Base-by-base conservation (phyloP, 2,113 vertebrate species). In the Synodontis membranacea region DNA sequence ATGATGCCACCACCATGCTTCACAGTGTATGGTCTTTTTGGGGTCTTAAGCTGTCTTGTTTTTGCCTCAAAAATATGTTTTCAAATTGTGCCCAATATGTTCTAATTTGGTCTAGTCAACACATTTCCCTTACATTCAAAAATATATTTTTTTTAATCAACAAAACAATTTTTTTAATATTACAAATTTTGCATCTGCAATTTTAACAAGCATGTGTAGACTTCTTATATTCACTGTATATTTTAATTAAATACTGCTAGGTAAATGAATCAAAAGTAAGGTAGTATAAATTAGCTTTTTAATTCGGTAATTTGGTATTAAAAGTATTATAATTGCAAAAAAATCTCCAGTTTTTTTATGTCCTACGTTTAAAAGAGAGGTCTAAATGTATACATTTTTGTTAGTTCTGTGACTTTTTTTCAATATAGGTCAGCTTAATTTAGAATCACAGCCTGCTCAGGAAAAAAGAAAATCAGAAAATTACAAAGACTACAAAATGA, bases 401-500 rank as follows among this genome's bases (percentile, higher is more conserved):
- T 54, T 2, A 58, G 78, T 23, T 39, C 15, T 58, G 52, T 80
- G 31, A 56, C 10, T 56, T 56, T 52, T 42, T 76, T 39, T 2
- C 76, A 39, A 5, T 23, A 80, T 8, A 15, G 52, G 21, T 58
- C 54, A 28, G 34, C 31, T 25, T 11, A 37, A 42, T 80, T 80
- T 58, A 42, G 11, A 4, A 58, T 39, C 50, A 80, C 12, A 58
- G 21, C 34, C 23, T 25, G 10, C 15, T 58, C 31, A 54, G 11
- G 23, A 1, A 23, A 80, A 58, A 1, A 23, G 58, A 58, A 80
- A 39, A 28, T 80, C 34, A 56, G 78, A 25, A 25, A 39, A 54
- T 79, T 79, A 79, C 31, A 79, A 79, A 54, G 48, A 54, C 37
- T 79, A 54, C 76, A 79, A 52, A 78, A 54, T 79, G 21, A 54